Conservation (phyloP, 92 coral and sea anemone species). For the Micromussa lordhowensis region DNA sequence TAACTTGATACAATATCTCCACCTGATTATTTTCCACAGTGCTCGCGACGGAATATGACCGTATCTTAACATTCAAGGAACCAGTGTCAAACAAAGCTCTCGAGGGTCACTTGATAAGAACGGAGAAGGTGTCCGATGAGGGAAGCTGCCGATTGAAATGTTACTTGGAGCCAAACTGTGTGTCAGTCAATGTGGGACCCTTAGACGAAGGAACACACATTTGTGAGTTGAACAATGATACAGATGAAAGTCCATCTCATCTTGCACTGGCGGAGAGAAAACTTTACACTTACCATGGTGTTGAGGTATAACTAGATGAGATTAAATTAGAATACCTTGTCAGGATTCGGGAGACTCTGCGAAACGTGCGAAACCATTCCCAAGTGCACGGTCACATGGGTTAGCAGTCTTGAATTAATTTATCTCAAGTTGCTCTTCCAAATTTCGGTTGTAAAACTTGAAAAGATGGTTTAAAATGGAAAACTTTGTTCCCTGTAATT, state of each 20-base stretch:
- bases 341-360: too few species aligned
- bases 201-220: neutral
- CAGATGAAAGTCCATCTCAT: neutral
- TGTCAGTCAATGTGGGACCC: neutral
- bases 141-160: neutral
- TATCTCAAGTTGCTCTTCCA: too few species aligned
- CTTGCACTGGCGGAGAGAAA: neutral
- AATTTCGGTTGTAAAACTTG: too few species aligned
- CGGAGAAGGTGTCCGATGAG: neutral
- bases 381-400: too few species aligned
- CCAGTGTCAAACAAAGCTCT: neutral
- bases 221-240: neutral
- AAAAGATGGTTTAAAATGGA: too few species aligned
- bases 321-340: too few species aligned
- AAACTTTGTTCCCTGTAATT: too few species aligned
- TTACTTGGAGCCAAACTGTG: neutral
- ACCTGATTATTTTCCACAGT: neutral
- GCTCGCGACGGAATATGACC: neutral
- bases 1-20: too few species aligned
- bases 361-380: too few species aligned
- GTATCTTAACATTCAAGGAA: neutral
- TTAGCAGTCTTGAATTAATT: too few species aligned
- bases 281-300: neutral
- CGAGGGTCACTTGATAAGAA: neutral
- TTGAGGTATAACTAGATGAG: neutral